These are phyloP conservation scores for Merodon equestris DNA, from an alignment of 2,888 invertebrate species.

Conservation along the genomic window DNA sequence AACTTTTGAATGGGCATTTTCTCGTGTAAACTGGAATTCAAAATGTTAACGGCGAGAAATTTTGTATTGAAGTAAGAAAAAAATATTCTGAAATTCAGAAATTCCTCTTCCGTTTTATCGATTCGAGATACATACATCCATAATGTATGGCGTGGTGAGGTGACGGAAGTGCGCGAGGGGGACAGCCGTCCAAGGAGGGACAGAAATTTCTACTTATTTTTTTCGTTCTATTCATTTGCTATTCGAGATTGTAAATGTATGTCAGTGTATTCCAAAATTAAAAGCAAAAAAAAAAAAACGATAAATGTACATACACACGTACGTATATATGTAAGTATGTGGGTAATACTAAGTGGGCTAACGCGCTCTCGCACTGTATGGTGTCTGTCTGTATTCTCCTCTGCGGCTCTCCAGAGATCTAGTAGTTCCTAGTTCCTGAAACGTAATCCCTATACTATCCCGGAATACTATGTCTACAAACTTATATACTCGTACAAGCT, in stretches of 20 bases:
- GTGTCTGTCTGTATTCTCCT: slow-evolving; percentile 42
- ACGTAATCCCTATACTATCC: slow-evolving; percentile 63
- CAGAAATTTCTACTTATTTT: slow-evolving; percentile 42
- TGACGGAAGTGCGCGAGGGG: slow-evolving; percentile 18
- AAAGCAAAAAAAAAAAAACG: slow-evolving; percentile 30
- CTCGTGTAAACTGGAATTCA: neutral
- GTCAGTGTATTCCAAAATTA: slow-evolving; percentile 57
- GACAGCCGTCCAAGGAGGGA: slow-evolving; percentile 20
- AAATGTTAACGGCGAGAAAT: neutral
- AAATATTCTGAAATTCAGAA: slow-evolving; percentile 52
- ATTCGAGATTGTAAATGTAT: slow-evolving; percentile 64
- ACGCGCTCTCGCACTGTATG: slow-evolving; percentile 20
- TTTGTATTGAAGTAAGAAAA: slow-evolving; percentile 12
- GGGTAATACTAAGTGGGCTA: slow-evolving; percentile 54
- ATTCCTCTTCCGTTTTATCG: slow-evolving; percentile 67
- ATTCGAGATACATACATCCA: slow-evolving; percentile 68
- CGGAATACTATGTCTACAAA: slow-evolving; percentile 27
- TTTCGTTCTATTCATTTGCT: slow-evolving; percentile 12
- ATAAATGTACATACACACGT: slow-evolving; percentile 9
- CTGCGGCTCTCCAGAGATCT: slow-evolving; percentile 23
- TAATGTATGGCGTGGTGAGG: slow-evolving; percentile 46
- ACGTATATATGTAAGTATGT: too few species aligned
- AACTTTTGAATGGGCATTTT: neutral
- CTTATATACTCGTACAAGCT: slow-evolving; percentile 14
- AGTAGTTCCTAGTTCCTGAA: slow-evolving; percentile 40